Conservation (phyloP, 2,113 vertebrate species). For the Elephas maximus region DNA sequence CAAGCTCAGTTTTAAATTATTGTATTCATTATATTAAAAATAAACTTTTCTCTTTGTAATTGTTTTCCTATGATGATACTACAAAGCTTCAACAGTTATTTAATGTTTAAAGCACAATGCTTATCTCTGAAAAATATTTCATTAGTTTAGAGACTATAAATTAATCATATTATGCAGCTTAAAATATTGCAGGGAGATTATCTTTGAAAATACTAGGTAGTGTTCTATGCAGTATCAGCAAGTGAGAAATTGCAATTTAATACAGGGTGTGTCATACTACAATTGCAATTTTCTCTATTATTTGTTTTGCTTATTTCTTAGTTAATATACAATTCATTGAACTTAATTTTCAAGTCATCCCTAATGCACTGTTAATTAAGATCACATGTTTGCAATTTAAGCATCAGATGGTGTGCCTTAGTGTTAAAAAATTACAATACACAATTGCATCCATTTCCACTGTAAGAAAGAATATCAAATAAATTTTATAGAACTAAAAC, state of each 20-base stretch:
- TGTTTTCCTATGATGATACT: conserved; percentile 34
- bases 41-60: background rate
- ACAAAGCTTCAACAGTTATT: conserved; percentile 53
- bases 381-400: background rate
- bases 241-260: conserved; percentile 71
- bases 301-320: conserved; percentile 55
- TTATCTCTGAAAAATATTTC: conserved; percentile 71
- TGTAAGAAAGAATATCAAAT: background rate
- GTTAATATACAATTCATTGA: conserved; percentile 65
- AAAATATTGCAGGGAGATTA: conserved; percentile 70
- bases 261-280: background rate
- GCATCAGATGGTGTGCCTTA: background rate
- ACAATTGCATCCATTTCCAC: background rate
- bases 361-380: conserved; percentile 57
- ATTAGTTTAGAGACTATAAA: conserved; percentile 74
- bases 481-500: background rate
- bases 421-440: background rate
- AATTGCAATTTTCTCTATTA: conserved; percentile 61
- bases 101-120: conserved; percentile 75
- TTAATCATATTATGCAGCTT: conserved; percentile 75
- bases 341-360: conserved; percentile 75
- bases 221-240: conserved; percentile 58
- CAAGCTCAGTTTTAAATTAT: background rate
- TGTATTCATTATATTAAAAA: background rate
- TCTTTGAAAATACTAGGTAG: conserved; percentile 61